A percentile compares a stretch with the other conserved stretches of the same genome.
Evolutionary conservation across 2,797 vertebrate species (phyloP).

Genomic region (Corythornis leucogaster): DNA sequence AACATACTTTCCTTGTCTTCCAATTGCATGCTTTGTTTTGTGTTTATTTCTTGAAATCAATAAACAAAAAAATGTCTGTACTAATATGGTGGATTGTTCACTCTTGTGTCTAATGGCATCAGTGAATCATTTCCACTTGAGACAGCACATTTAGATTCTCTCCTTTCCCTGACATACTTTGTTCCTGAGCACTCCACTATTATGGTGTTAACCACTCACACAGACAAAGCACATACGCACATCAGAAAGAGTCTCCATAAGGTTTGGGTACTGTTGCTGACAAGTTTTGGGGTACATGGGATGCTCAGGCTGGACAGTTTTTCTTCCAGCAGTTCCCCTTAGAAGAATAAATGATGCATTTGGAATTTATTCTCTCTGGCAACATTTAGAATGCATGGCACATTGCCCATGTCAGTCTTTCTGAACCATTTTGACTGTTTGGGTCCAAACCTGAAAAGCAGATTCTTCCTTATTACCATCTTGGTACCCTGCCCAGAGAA

Average conservation of each 20-base stretch:
- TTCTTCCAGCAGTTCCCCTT: not conserved
- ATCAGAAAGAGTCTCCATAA: not conserved
- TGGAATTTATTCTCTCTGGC: not conserved
- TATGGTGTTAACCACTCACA: not conserved
- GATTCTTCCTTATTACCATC: not conserved
- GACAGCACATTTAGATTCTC: not conserved
- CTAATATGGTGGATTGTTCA: not conserved
- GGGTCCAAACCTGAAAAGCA: not conserved
- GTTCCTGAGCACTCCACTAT: not conserved
- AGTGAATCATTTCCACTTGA: not conserved
- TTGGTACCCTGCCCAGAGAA: not conserved
- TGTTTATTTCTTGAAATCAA: slow-evolving; percentile 3
- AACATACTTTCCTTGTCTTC: not conserved
- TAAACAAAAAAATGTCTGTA: slow-evolving; percentile 1
- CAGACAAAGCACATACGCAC: not conserved
- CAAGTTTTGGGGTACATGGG: not conserved
- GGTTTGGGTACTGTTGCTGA: not conserved
- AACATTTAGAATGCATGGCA: not conserved
- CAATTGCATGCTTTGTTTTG: not conserved
- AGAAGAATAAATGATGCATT: not conserved
- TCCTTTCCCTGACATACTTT: not conserved
- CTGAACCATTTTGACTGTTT: not conserved
- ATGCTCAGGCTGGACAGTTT: not conserved
- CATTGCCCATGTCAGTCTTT: not conserved
- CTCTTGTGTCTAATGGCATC: not conserved